Evolutionary conservation across 2,113 vertebrate genomes (phyloP), one percentile per base, ranked within the genome.

Genomic region (Stomatorhinus ivindoensis): DNA sequence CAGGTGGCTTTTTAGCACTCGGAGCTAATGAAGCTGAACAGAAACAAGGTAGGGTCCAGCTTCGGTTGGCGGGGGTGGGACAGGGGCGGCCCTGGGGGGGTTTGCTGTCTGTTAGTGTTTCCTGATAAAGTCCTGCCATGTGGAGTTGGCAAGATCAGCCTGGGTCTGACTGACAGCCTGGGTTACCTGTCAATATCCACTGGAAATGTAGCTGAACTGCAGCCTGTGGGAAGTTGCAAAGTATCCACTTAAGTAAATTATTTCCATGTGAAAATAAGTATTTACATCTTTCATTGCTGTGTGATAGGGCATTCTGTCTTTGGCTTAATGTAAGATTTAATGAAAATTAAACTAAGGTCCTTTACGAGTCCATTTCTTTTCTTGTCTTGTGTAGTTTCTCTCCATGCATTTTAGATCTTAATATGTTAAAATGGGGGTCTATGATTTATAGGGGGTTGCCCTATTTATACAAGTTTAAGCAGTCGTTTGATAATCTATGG

Each of bases 11-110:
- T 61, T n/a, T 31, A 58, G 50, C 89, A 35, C 53, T 51, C 1
- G 90, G 91, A 88, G 91, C 94, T 91, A 91, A 94, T 94, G 94
- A 95, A 96, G 95, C 92, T 95, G 91, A 95, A 92, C 93, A 95
- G 91, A 92, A 96, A 88, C 87, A 95, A 96, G 96, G 95, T 96
- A 95, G 17, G 53, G n/a, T 27, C 10, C 39, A 10, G 8, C 27
- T 89, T 76, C 65, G 50, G 61, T 61, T n/a, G 61, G 24, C 10
- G 48, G 61, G 69, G 19, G 88, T 76, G 55, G 65, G 50, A 10
- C 3, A 13, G 10, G 24, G 24, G 84, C 1, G 2, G 84, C 84
- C 15, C 47, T 46, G n/a, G 6, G 50, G 50, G 50, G 7, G 15
- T 21, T 3, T 55, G 24, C 69, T 27, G n/a, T 17, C 9, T 21